Evolutionary conservation across 2,797 vertebrate genomes (phyloP), one percentile per base, ranked within the genome.

Genomic region (Carcharodon carcharias): DNA sequence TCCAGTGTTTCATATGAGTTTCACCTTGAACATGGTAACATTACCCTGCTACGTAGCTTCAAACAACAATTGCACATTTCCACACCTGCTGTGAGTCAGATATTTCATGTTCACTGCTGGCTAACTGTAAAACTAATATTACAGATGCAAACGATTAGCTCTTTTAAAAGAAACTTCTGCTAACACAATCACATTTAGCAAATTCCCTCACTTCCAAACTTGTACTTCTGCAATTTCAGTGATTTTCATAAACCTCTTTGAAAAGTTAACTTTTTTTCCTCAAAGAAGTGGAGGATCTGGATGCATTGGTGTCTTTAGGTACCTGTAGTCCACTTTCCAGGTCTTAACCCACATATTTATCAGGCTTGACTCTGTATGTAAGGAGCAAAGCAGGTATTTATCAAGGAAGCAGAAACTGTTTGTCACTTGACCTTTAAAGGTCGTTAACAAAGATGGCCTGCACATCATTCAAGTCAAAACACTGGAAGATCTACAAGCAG

Each of bases 271-370:
- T 8, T 21, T 92, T n/a, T 35, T 23, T 3, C 18, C 35, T 63
- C 4, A 5, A 18, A 18, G 61, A 23, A 65, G 61, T 65, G 61
- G 18, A 23, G 8, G 35, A 23, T 23, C 18, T 92, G 31, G 40
- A n/a, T 63, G 4, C 14, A 4, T 35, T 18, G 31, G 16, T 18
- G 0, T 6, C 6, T 23, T 0, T 18, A 7, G 6, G 2, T 28
- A 63, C 35, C 40, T 18, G n/a, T 18, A 35, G 8, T 89, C 56
- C 61, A 16, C 35, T 21, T 63, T n/a, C 35, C 5, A 4, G 3
- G 2, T 4, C 56, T 61, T 40, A 58, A 21, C 35, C 35, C 89
- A 50, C 21, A 63, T 89, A 16, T 16, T 63, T n/a, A 23, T 40
- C 58, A n/a, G 56, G 7, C 14, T 63, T 40, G 58, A 40, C 16